Evolutionary conservation across 64 coral and sea anemone genomes (phyloP).

Genomic region (Catalaphyllia jardinei): DNA sequence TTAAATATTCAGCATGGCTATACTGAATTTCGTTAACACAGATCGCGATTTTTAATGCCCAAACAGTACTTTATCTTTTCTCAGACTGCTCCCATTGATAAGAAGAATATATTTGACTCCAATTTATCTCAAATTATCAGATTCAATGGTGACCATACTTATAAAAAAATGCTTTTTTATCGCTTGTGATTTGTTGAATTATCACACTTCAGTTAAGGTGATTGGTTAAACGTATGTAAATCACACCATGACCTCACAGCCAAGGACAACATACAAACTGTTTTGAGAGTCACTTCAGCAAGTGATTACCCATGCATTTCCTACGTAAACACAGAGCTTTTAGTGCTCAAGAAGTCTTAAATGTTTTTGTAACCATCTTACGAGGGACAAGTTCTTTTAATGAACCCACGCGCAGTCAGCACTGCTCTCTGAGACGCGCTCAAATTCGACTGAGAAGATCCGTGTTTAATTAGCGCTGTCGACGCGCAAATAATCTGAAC

Average conservation of each 20-base stretch:
- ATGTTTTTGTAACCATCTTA: constrained; percentile 25
- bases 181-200: neutral
- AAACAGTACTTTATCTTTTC: neutral
- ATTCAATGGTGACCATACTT: neutral
- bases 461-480: neutral
- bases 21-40: neutral
- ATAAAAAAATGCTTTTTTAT: neutral
- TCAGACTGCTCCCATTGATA: neutral
- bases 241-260: neutral
- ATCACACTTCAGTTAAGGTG: neutral
- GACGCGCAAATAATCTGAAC: neutral
- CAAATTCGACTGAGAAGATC: neutral
- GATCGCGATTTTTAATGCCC: neutral
- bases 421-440: neutral
- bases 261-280: constrained; percentile 40
- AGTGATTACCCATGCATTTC: constrained; percentile 44
- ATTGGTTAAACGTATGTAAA: constrained; percentile 35
- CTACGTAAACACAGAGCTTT: constrained; percentile 36
- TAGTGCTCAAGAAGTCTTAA: constrained; percentile 1
- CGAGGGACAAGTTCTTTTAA: neutral
- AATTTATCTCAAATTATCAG: neutral
- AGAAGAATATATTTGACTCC: neutral
- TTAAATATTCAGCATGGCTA: neutral
- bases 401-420: neutral
- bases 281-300: constrained; percentile 32